Percentiles rank a stretch among this genome's conserved stretches.
Conservation (phyloP, 2,797 vertebrate species). For the Crenichthys baileyi region DNA sequence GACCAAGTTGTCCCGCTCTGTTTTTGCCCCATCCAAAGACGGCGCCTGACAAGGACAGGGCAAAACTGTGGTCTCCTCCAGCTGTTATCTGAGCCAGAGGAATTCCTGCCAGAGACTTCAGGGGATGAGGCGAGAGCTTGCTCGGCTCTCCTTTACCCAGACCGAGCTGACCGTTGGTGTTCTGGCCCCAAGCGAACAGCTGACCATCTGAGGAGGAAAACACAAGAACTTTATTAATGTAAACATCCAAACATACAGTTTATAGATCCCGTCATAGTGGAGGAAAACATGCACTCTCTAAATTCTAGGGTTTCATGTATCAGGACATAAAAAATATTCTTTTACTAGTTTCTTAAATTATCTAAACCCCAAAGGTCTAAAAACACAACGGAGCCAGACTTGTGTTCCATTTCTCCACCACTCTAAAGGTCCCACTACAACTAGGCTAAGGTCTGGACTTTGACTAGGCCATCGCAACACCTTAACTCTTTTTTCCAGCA, state of each 20-base stretch:
- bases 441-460: neutral
- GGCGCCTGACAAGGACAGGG: conserved; percentile 88
- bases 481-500: neutral
- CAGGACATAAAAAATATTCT: neutral
- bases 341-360: neutral
- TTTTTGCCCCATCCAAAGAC: conserved; percentile 93
- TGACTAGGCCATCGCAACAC: neutral
- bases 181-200: conserved; percentile 90
- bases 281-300: neutral
- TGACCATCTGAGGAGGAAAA: conserved; percentile 81
- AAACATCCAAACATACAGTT: neutral
- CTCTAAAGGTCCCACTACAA: neutral
- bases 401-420: neutral
- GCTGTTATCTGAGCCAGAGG: conserved; percentile 89
- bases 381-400: neutral
- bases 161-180: conserved; percentile 87
- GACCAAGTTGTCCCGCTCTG: conserved; percentile 88
- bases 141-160: conserved; percentile 85
- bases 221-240: neutral
- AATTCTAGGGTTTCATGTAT: neutral
- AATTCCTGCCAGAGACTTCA: conserved; percentile 88
- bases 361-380: neutral
- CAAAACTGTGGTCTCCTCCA: conserved; percentile 91
- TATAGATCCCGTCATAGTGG: neutral
- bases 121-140: conserved; percentile 82